These are phyloP conservation scores for Helobdella robusta DNA, from an alignment of 2,888 invertebrate genomes.

Conservation along the genomic window DNA sequence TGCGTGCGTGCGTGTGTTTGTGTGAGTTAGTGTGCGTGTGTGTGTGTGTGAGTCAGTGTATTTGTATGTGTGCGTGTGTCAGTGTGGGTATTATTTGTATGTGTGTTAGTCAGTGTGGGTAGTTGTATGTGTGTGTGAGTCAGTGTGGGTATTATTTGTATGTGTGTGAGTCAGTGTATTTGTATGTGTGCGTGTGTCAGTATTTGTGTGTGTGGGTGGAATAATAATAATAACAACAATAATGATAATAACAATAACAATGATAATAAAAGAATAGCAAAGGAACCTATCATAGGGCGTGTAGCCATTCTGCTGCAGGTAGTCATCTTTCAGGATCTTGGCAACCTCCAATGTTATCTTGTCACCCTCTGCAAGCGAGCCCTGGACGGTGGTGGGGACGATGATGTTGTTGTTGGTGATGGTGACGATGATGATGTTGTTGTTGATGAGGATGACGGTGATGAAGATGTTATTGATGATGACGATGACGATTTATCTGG, in stretches of 20 bases:
- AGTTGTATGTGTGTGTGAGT: neutral
- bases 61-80: neutral
- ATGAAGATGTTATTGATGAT: no score
- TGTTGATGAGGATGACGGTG: no score
- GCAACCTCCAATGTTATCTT: constrained; percentile 98
- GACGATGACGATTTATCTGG: no score
- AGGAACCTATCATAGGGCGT: constrained; percentile 52
- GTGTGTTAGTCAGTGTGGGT: neutral
- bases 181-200: no score
- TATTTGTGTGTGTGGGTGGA: no score
- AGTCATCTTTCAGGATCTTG: constrained; percentile 95
- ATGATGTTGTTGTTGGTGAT: no score
- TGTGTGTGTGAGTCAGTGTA: neutral
- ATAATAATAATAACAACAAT: neutral
- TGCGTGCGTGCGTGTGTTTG: no score
- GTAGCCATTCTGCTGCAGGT: constrained; percentile 92
- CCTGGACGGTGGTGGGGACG: no score
- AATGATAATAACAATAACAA: no score
- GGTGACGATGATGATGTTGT: no score
- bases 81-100: neutral
- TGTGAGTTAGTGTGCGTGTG: neutral
- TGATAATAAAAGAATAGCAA: neutral
- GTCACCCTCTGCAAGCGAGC: constrained; percentile 93
- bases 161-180: no score
- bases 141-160: no score